A percentile compares a stretch with the other conserved stretches of the same genome.
phyloP scores from a whole-genome alignment of 1,140 invertebrate species.

The Parasteatoda tepidariorum region DNA sequence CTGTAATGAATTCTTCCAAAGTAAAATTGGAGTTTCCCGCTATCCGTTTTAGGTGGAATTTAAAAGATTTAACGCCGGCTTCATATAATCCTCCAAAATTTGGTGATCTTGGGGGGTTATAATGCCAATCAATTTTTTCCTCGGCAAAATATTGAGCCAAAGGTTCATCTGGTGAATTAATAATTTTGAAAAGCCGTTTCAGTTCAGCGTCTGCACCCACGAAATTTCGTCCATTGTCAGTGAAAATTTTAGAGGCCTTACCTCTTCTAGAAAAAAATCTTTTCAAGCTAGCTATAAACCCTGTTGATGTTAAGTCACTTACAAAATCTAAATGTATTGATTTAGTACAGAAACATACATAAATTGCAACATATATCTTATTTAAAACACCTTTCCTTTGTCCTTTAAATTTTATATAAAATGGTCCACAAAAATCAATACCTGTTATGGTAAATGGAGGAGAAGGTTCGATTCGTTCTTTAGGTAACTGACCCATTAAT shows the following conservation, averaged over 20 bases:
- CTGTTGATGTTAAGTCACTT: background rate
- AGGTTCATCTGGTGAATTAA: background rate
- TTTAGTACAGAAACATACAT: background rate
- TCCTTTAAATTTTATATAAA: constrained; percentile 12
- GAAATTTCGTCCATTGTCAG: background rate
- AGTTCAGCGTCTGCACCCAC: background rate
- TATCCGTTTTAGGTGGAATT: background rate
- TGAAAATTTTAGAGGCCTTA: background rate
- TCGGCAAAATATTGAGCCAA: background rate
- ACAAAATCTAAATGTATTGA: background rate
- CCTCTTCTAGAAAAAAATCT: background rate
- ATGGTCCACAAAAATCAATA: constrained; percentile 9
- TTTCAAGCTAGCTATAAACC: constrained; percentile 1
- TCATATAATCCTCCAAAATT: background rate
- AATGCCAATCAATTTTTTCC: background rate
- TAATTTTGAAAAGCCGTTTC: background rate
- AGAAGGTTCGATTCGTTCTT: background rate
- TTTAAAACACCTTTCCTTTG: constrained; percentile 4
- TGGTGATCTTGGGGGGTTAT: background rate
- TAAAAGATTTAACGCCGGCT: background rate
- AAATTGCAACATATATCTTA: background rate
- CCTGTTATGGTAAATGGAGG: background rate
- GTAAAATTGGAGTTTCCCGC: background rate
- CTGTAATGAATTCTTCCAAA: constrained; percentile 4
- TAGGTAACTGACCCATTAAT: background rate